A percentile compares a stretch with the other conserved stretches of the same genome.
phyloP scores from a whole-genome alignment of 2,888 invertebrate species.

The Plebejus melissa region DNA sequence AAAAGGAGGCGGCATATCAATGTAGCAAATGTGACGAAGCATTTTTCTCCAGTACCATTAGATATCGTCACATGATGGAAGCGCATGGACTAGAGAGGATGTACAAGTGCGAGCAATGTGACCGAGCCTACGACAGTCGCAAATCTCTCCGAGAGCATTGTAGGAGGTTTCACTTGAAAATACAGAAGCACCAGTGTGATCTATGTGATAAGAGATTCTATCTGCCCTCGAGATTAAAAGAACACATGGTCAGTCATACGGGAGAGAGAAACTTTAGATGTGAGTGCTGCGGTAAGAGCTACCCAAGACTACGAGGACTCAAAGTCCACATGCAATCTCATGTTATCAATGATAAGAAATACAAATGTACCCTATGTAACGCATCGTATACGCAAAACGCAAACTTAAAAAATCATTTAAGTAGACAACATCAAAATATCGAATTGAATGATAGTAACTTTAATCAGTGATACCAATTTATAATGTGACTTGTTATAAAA shows the following conservation, averaged over 20 bases:
- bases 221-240: conserved; percentile 60
- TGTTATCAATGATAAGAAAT: conserved; percentile 71
- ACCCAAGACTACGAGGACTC: conserved; percentile 58
- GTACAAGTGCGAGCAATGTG: conserved; percentile 63
- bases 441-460: conserved; percentile 42
- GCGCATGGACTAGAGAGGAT: conserved; percentile 56
- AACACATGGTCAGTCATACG: conserved; percentile 67
- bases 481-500: background rate
- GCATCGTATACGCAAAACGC: conserved; percentile 77
- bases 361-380: conserved; percentile 70
- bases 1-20: conserved; percentile 62
- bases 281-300: conserved; percentile 65
- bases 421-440: conserved; percentile 57
- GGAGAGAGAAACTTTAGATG: conserved; percentile 67
- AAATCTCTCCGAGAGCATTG: conserved; percentile 65
- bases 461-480: conserved; percentile 32
- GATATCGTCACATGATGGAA: conserved; percentile 64
- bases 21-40: conserved; percentile 65
- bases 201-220: conserved; percentile 75
- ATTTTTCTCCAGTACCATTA: conserved; percentile 57
- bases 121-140: conserved; percentile 60
- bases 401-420: conserved; percentile 78
- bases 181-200: conserved; percentile 72
- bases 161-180: conserved; percentile 58
- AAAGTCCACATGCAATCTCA: conserved; percentile 79